phyloP scores from a whole-genome alignment of 37 sponge, comb jelly and placozoan species.

The Ephydatia muelleri region DNA sequence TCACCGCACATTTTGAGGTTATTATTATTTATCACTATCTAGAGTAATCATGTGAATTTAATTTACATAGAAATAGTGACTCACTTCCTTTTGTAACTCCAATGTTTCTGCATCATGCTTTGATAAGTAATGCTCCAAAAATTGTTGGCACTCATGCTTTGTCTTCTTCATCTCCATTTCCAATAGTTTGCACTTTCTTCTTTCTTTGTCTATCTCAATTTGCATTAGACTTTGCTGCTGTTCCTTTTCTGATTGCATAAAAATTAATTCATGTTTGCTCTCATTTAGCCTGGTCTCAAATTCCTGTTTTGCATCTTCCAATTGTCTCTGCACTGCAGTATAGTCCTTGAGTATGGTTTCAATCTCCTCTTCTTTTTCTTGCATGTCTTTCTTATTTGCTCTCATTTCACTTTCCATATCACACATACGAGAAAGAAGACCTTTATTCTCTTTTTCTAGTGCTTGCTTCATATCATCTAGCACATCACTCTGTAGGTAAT shows the following conservation, averaged over 20 bases:
- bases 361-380: background rate
- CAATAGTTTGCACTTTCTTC: background rate
- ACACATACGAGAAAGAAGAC: background rate
- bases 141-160: background rate
- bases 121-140: background rate
- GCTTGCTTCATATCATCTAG: background rate
- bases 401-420: background rate
- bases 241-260: background rate
- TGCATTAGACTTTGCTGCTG: background rate
- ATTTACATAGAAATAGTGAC: too few relatives aligned
- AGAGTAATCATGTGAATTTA: too few relatives aligned
- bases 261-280: too few relatives aligned
- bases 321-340: too few relatives aligned
- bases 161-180: background rate
- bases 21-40: too few relatives aligned
- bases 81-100: background rate
- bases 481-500: background rate
- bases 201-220: background rate
- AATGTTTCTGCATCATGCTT: background rate
- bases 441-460: background rate
- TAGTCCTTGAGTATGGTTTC: background rate
- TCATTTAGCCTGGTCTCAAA: too few relatives aligned
- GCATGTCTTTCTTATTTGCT: background rate
- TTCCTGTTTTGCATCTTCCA: too few relatives aligned
- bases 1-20: too few relatives aligned